Percentiles rank a stretch among this genome's conserved stretches.
phyloP scores from a whole-genome alignment of 2,888 invertebrate genomes.

The Silvanus unidentatus region DNA sequence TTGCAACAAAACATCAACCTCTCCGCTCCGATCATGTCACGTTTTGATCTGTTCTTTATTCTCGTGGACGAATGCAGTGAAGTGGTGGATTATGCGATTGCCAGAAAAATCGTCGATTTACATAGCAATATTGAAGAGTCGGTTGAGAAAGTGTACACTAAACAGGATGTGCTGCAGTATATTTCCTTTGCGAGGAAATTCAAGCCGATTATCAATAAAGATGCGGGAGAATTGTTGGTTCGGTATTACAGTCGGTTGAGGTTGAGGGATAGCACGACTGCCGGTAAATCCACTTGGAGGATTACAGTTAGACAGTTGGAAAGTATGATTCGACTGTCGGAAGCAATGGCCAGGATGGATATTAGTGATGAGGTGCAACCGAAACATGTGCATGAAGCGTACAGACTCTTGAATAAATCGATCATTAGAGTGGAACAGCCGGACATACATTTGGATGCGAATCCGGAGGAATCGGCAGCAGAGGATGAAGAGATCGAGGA shows the following conservation, averaged over 20 bases:
- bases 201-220: constrained; percentile 79
- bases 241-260: constrained; percentile 71
- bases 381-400: constrained; percentile 88
- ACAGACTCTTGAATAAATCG: constrained; percentile 82
- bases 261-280: constrained; percentile 67
- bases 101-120: constrained; percentile 89
- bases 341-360: constrained; percentile 94
- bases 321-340: constrained; percentile 91
- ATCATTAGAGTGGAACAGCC: constrained; percentile 97
- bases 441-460: constrained; percentile 86
- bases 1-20: constrained; percentile 90
- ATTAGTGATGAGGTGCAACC: constrained; percentile 84
- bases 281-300: constrained; percentile 74
- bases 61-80: constrained; percentile 95
- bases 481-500: constrained; percentile 38
- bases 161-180: constrained; percentile 87
- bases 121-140: constrained; percentile 80
- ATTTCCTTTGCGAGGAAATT: constrained; percentile 96
- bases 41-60: constrained; percentile 98
- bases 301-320: constrained; percentile 96
- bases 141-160: constrained; percentile 74
- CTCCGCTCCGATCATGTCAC: constrained; percentile 96
- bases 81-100: constrained; percentile 94
- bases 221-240: constrained; percentile 77
- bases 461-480: constrained; percentile 50